Conservation (phyloP, 2,797 vertebrate species). For the Tympanoctomys barrerae region DNA sequence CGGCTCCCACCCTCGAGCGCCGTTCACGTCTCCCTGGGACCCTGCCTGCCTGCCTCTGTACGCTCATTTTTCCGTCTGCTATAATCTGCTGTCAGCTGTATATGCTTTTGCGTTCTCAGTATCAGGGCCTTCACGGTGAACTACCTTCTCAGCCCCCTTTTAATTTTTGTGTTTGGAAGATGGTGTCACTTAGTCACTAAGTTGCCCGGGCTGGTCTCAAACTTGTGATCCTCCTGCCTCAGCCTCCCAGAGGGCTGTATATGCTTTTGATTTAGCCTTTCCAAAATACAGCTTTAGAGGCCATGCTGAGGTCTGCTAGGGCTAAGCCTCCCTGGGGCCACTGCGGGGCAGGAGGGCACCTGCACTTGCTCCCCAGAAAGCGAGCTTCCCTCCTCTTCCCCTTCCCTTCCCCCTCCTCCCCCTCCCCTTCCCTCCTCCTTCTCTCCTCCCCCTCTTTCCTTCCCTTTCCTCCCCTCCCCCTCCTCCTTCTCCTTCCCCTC, state of each 20-base stretch:
- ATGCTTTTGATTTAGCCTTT: neutral
- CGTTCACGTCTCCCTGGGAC: rapidly evolving
- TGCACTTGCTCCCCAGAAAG: too few species aligned
- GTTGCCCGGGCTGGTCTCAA: neutral
- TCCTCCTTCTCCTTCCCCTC: neutral
- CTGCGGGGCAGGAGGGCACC: neutral
- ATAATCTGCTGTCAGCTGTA: neutral
- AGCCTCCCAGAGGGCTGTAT: neutral
- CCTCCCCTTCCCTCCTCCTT: neutral
- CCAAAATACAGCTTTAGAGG: neutral
- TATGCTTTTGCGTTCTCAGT: neutral
- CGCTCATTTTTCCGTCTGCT: neutral
- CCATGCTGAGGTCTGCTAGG: neutral
- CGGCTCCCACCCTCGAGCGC: rapidly evolving
- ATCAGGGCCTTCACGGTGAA: neutral
- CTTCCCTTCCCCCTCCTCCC: too few species aligned
- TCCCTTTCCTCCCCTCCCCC: too few species aligned
- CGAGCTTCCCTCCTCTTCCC: neutral
- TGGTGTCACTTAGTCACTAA: neutral
- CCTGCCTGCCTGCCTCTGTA: rapidly evolving
- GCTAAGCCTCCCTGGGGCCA: neutral
- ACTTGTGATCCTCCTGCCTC: neutral
- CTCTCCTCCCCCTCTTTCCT: too few species aligned
- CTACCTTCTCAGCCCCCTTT: neutral
- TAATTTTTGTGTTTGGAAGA: neutral